Base-by-base conservation (phyloP, 2,797 vertebrate species). In the Acanthornis magna region DNA sequence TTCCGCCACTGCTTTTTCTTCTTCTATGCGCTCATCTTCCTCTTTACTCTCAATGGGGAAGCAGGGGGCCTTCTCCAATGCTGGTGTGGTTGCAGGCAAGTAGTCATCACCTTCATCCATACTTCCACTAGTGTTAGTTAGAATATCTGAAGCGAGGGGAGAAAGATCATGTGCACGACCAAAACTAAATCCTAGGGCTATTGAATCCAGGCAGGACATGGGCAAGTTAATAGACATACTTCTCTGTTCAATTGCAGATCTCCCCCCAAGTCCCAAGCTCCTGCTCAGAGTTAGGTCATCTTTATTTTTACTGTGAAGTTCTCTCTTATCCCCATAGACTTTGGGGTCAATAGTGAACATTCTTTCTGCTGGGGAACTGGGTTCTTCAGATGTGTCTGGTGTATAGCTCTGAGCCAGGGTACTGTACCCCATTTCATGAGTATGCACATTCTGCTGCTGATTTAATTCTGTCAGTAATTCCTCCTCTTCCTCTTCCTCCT, bases 201-300 rank as follows among this genome's bases (percentile, higher is more conserved):
- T 97, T 73, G 98, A 96, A 97, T 99, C 99, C 95, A 98, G 91
- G 93, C 98, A 97, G 79, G 99, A 99, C 97, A 99, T 99, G 30
- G 98, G 99, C 94, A 99, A 98, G 90, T 99, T 99, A 93, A 99
- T 99, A 16, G 99, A 99, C 98, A 99, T 99, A 95, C 99, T 99
- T 96, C 99, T 98, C 96, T 99, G 99, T 30, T 99, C 99, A 97
- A 99, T 98, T 45, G 99, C 99, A 86, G 99, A 98, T 97, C 99
- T 99, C 23, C 99, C 99, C 5, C 99, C 99, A 48, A 98, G 98
- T 60, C 98, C 98, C 94, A 98, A 23, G 93, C 98, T 98, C 87
- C 98, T 97, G 92, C 98, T 98, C 21, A 98, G 96, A 61, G 99
- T 99, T 74, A 99, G 97, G 70, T 99, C 99, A 77, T 99, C 99